Conservation (phyloP, 2,113 vertebrate genomes). For the Gymnobelideus leadbeateri region DNA sequence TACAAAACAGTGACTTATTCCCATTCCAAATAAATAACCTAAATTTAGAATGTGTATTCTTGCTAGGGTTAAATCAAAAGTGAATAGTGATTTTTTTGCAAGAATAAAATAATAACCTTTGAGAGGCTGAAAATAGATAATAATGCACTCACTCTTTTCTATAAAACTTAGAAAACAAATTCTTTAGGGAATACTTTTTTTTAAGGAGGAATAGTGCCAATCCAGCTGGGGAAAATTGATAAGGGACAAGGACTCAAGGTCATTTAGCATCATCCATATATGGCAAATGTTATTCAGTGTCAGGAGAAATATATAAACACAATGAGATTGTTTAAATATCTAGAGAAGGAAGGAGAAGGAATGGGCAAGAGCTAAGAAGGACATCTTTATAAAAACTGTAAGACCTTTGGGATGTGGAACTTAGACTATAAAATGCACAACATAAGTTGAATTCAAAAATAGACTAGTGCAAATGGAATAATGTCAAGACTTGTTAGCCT, state of each 20-base stretch:
- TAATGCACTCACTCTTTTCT: conserved; percentile 7
- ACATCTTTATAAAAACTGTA: conserved; percentile 30
- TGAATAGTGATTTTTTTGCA: not conserved
- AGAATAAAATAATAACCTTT: conserved; percentile 9
- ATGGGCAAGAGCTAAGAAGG: not conserved
- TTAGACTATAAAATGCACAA: conserved; percentile 30
- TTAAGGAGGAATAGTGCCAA: conserved; percentile 39
- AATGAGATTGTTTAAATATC: conserved; percentile 33
- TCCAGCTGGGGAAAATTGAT: conserved; percentile 27
- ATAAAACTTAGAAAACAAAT: conserved; percentile 54
- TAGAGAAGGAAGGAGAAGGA: conserved; percentile 28
- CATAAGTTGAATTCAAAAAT: conserved; percentile 53
- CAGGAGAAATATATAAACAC: conserved; percentile 34
- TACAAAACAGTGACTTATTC: conserved; percentile 15
- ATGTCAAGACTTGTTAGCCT: conserved; percentile 29
- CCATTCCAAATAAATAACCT: conserved; percentile 10
- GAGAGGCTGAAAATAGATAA: conserved; percentile 22
- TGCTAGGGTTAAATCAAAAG: conserved; percentile 17
- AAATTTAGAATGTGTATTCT: conserved; percentile 24
- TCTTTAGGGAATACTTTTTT: conserved; percentile 41
- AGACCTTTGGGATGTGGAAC: conserved; percentile 33
- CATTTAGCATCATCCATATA: conserved; percentile 30
- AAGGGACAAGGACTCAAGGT: conserved; percentile 20
- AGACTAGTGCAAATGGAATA: not conserved
- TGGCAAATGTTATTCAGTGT: conserved; percentile 27